Conservation (phyloP, 2,888 invertebrate species). For the Empis stercorea region DNA sequence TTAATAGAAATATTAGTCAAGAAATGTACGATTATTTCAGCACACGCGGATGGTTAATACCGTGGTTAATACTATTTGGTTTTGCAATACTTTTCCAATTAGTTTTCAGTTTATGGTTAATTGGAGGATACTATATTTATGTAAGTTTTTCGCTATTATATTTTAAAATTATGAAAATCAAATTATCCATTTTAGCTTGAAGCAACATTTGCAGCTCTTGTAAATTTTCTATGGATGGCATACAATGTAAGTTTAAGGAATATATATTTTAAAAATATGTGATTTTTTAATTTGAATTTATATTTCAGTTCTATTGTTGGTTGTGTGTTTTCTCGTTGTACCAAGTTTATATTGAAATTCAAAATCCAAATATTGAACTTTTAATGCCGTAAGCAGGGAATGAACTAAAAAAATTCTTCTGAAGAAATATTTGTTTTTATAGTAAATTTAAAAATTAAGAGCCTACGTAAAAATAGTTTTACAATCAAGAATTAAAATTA, state of each 20-base stretch:
- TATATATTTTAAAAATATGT: not conserved
- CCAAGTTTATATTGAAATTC: conserved; percentile 63
- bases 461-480: too few relatives aligned
- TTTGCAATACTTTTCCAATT: conserved; percentile 61
- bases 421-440: too few relatives aligned
- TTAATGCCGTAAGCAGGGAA: conserved; percentile 20
- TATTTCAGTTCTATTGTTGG: conserved; percentile 72
- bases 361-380: conserved; percentile 78
- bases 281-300: conserved; percentile 5
- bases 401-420: too few relatives aligned
- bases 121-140: conserved; percentile 84
- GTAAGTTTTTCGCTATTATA: conserved; percentile 45
- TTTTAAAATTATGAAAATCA: conserved; percentile 4
- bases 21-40: conserved; percentile 27
- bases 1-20: not conserved
- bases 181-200: conserved; percentile 49
- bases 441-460: too few relatives aligned
- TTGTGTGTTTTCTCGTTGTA: conserved; percentile 76
- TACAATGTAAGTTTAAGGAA: conserved; percentile 58
- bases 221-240: conserved; percentile 70
- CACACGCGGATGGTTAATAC: conserved; percentile 68
- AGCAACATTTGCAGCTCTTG: conserved; percentile 59
- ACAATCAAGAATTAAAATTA: too few relatives aligned
- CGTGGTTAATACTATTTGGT: conserved; percentile 62
- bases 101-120: conserved; percentile 69